These are phyloP conservation scores for Ceratothoa steindachneri DNA, from an alignment of 2,888 invertebrate species.

Conservation along the genomic window DNA sequence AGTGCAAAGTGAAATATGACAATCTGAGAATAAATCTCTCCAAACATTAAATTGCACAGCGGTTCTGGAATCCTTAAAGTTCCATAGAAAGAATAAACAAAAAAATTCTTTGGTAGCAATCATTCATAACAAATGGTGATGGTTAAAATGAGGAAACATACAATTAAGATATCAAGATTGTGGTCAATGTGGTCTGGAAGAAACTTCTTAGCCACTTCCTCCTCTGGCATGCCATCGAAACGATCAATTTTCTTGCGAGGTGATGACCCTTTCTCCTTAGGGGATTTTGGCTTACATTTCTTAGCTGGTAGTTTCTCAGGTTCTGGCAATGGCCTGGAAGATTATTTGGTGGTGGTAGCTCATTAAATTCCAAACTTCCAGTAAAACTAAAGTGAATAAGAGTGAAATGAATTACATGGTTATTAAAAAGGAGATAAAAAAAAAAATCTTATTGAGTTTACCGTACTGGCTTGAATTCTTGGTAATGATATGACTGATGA, in stretches of 20 bases:
- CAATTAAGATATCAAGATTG: constrained; percentile 96
- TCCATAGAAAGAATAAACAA: too few species aligned
- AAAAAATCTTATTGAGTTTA: too few species aligned
- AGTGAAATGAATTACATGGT: too few species aligned
- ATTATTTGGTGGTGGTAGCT: neutral
- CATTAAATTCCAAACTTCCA: neutral
- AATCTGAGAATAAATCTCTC: too few species aligned
- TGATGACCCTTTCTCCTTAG: constrained; percentile 16
- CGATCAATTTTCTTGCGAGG: constrained; percentile 83
- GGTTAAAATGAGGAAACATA: too few species aligned
- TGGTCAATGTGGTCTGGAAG: constrained; percentile 89
- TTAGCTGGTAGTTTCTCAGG: neutral
- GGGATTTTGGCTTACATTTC: neutral
- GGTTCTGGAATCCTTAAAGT: too few species aligned
- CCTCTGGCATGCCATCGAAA: constrained; percentile 93
- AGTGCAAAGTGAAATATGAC: too few species aligned
- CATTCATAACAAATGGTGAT: too few species aligned
- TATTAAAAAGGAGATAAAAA: too few species aligned
- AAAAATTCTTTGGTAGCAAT: too few species aligned
- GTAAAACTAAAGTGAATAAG: too few species aligned
- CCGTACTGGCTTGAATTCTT: neutral
- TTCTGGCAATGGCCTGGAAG: constrained; percentile 13
- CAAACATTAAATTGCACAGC: too few species aligned
- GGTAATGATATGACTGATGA: neutral
- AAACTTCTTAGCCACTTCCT: constrained; percentile 87